These are phyloP conservation scores for Elephantulus edwardii DNA, from an alignment of 2,113 vertebrate species.

Conservation along the genomic window DNA sequence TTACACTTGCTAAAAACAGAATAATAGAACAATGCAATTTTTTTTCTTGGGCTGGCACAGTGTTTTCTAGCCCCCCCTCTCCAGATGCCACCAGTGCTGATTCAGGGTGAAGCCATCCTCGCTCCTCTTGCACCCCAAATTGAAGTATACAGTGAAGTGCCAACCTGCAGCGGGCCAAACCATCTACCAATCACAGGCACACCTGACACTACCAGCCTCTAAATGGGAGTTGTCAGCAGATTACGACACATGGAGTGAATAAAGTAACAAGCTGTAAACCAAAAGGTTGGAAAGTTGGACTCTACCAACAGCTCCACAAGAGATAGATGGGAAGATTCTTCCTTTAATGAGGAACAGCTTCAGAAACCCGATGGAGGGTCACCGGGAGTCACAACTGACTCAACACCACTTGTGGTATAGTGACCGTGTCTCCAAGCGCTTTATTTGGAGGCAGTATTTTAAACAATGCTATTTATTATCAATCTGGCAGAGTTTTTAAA, in stretches of 20 bases:
- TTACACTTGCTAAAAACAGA: neutral
- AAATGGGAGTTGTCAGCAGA: neutral
- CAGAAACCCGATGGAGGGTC: too few relatives aligned
- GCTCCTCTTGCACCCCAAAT: too few relatives aligned
- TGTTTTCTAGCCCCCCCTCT: neutral
- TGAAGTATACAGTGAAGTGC: too few relatives aligned
- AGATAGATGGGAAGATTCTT: too few relatives aligned
- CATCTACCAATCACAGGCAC: neutral
- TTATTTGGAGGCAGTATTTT: neutral
- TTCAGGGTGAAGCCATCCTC: neutral
- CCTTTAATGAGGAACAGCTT: too few relatives aligned
- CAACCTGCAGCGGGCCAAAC: neutral
- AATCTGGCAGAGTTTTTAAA: neutral
- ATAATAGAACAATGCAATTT: neutral
- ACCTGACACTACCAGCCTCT: neutral
- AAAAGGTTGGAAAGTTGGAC: too few relatives aligned
- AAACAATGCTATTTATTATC: neutral
- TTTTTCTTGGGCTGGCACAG: neutral
- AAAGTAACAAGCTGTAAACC: too few relatives aligned
- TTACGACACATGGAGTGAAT: neutral
- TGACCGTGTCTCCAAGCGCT: neutral
- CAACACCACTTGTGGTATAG: too few relatives aligned
- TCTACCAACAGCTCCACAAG: too few relatives aligned
- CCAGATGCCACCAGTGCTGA: neutral
- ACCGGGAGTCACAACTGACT: too few relatives aligned